Evolutionary conservation across 2,113 vertebrate species (phyloP).

Genomic region (Variabilichromis moorii): DNA sequence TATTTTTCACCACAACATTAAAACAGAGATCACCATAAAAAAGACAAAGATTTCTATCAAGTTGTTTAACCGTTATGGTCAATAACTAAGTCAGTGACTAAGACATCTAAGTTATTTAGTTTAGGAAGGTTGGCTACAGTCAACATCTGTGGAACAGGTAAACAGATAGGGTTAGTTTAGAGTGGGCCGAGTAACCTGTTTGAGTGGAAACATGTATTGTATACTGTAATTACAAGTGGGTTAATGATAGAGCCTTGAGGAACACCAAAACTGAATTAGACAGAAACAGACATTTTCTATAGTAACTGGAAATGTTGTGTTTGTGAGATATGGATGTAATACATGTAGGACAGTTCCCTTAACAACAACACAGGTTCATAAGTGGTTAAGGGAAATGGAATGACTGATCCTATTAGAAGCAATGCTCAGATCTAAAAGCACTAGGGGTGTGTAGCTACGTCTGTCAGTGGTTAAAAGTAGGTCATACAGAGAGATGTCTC

Average conservation of each 20-base stretch:
- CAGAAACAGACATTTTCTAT: background rate
- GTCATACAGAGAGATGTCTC: background rate
- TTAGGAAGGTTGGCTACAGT: background rate
- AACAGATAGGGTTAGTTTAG: background rate
- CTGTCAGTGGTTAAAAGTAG: background rate
- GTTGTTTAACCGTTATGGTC: background rate
- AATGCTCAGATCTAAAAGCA: background rate
- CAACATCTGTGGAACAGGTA: background rate
- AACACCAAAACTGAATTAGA: background rate
- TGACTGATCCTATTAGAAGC: background rate
- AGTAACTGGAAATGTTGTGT: background rate
- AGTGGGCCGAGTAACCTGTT: background rate
- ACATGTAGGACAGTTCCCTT: background rate
- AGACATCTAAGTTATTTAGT: background rate
- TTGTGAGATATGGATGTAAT: background rate
- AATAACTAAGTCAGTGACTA: background rate
- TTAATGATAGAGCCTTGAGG: background rate
- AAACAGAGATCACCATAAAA: background rate
- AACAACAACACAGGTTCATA: background rate
- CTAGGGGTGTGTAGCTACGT: background rate
- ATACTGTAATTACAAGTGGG: background rate
- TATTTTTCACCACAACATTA: background rate
- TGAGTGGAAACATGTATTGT: background rate
- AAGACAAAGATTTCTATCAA: background rate
- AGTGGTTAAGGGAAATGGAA: background rate